Base-by-base conservation (phyloP, 1,140 invertebrate species). In the Drosophila yakuba region DNA sequence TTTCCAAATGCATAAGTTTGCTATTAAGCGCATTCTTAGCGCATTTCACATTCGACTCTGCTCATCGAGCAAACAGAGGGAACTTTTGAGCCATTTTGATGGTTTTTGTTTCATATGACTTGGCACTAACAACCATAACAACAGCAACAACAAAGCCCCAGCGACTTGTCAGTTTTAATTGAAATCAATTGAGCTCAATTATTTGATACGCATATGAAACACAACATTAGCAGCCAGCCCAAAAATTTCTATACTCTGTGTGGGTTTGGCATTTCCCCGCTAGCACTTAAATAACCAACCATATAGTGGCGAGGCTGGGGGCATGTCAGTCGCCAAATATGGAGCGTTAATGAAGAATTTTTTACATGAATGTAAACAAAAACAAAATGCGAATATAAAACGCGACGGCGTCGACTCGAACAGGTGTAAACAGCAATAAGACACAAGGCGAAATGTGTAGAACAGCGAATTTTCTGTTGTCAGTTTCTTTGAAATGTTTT, bases 111-210 rank as follows among this genome's bases (percentile, higher is more conserved):
- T 67, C 74, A 77, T 77, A 52, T 69, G 57, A 77, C 47, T 62
- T 45, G 41, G 35, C 41, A 67, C 55, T 50, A 79, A 75, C 59
- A 78, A 41, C 51, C 50, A 64, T 43, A 68, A 47, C 25, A 67
- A 36, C 44, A 76, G 44, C 73, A 76, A 50, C 36, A 38, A 38
- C 36, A 73, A 57, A 55, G 45, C 67, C 52, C 38, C 71, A 78
- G 56, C 80, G 60, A 73, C 71, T 88, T 86, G 83, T 86, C 83
- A 83, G 84, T 86, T 86, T 83, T 86, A 86, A 86, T 86, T 86
- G 77, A 86, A 86, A 79, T 88, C 84, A 86, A 86, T 86, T 86
- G 83, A 89, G 83, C 83, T 86, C 83, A 86, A 86, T 88, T 86
- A 88, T 86, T 88, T 88, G 80, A 86, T 86, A 86, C 84, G 75